Evolutionary conservation across 2,797 vertebrate species (phyloP).

Genomic region (Peromyscus melanophrys): DNA sequence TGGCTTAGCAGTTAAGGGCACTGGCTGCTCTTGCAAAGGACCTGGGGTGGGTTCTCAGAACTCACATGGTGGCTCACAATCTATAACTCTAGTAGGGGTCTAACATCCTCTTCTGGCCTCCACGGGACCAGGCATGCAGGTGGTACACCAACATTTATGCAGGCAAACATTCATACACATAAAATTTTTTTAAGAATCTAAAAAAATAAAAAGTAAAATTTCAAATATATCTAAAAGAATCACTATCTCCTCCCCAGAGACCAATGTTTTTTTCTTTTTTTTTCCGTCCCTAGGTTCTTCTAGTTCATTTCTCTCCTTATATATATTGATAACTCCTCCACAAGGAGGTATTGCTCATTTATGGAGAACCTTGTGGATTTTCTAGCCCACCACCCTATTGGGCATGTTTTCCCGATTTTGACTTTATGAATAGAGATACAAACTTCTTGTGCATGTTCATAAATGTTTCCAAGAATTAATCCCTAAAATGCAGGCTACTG

Average conservation of each 20-base stretch:
- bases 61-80: too few species aligned
- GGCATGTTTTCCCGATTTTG: neutral
- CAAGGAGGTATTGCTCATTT: neutral
- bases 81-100: neutral
- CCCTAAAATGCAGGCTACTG: neutral
- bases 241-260: neutral
- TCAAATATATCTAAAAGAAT: slow-evolving; percentile 11
- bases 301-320: neutral
- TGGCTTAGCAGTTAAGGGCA: neutral
- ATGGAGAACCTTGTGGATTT: neutral
- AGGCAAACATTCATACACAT: neutral
- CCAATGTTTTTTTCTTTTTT: neutral
- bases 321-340: neutral
- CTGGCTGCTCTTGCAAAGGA: neutral
- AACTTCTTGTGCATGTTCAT: neutral
- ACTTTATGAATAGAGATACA: neutral
- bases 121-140: neutral
- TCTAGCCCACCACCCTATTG: neutral
- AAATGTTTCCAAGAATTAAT: neutral
- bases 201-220: neutral
- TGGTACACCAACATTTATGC: too few species aligned
- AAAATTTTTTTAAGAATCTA: neutral
- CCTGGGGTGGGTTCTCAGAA: too few species aligned
- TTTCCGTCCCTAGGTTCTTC: neutral
- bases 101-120: neutral